phyloP scores from a whole-genome alignment of 2,797 vertebrate genomes.

The Peromyscus eremicus region DNA sequence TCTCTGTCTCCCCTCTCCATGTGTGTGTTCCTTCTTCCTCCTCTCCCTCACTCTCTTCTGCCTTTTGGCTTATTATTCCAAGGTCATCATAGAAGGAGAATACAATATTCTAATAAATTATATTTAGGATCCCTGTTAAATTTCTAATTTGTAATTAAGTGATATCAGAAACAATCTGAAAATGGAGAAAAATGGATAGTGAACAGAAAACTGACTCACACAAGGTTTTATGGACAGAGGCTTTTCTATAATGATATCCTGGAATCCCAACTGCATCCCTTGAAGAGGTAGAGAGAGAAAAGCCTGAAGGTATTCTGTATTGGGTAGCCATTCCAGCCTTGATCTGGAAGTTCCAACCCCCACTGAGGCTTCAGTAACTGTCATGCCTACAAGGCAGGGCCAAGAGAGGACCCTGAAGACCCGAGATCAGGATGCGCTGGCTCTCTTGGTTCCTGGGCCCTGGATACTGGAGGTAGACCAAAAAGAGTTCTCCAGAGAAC shows the following conservation, averaged over 20 bases:
- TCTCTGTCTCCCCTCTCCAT: neutral
- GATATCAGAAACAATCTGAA: neutral
- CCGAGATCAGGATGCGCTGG: too few species aligned
- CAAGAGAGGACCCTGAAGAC: too few species aligned
- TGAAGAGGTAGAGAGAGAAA: neutral
- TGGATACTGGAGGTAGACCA: too few species aligned
- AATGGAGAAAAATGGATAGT: neutral
- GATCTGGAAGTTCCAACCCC: too few species aligned
- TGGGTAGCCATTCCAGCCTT: too few species aligned
- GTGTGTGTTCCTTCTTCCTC: neutral
- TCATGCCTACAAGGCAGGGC: too few species aligned
- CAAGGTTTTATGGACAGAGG: neutral
- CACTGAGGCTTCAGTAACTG: too few species aligned
- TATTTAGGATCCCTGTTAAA: neutral
- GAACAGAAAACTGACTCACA: neutral
- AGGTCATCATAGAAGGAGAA: neutral
- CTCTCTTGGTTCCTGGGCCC: too few species aligned
- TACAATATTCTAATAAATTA: neutral
- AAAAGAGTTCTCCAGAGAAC: too few species aligned
- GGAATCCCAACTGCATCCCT: neutral
- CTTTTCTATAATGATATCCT: neutral
- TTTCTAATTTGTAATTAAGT: conserved; percentile 8
- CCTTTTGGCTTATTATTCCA: conserved; percentile 14
- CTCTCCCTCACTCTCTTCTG: neutral
- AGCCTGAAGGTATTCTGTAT: neutral